Conservation (phyloP, 2,888 invertebrate genomes). For the Agonopterix heracliana region DNA sequence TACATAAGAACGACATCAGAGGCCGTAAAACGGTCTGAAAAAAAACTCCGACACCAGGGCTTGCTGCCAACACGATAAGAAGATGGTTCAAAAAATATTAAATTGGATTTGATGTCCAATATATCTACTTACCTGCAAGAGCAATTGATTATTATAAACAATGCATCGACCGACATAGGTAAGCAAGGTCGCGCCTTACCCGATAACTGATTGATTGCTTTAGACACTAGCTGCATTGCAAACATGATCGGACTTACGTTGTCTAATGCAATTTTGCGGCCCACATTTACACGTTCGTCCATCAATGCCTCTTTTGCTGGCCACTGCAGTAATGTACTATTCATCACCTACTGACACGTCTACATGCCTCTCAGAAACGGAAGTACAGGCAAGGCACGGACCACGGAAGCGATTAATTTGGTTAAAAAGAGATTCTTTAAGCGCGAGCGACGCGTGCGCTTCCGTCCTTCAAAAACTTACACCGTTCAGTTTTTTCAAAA, state of each 20-base stretch:
- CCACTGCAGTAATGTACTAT: too few species aligned
- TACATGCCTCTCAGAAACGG: constrained; percentile 1
- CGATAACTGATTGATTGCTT: constrained; percentile 31
- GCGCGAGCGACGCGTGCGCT: constrained; percentile 42
- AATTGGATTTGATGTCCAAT: too few species aligned
- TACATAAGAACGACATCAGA: too few species aligned
- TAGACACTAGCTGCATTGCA: constrained; percentile 27
- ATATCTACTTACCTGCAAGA: too few species aligned
- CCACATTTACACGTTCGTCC: too few species aligned
- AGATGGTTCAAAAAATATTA: too few species aligned
- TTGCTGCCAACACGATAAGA: too few species aligned
- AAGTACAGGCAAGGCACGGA: constrained; percentile 12
- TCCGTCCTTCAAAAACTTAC: constrained; percentile 24
- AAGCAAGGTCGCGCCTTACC: constrained; percentile 42
- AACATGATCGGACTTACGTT: constrained; percentile 13
- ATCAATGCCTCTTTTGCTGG: too few species aligned
- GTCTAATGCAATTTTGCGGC: neutral
- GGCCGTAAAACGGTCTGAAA: too few species aligned
- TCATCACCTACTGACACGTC: too few species aligned
- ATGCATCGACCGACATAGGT: constrained; percentile 28
- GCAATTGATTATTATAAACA: neutral
- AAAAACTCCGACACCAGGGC: too few species aligned
- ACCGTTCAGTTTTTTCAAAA: constrained; percentile 34
- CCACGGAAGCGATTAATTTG: constrained; percentile 58
- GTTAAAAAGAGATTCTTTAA: constrained; percentile 43